A percentile compares a stretch with the other conserved stretches of the same genome.
Evolutionary conservation across 1,140 invertebrate species (phyloP).

Genomic region (Danaus melanippus): DNA sequence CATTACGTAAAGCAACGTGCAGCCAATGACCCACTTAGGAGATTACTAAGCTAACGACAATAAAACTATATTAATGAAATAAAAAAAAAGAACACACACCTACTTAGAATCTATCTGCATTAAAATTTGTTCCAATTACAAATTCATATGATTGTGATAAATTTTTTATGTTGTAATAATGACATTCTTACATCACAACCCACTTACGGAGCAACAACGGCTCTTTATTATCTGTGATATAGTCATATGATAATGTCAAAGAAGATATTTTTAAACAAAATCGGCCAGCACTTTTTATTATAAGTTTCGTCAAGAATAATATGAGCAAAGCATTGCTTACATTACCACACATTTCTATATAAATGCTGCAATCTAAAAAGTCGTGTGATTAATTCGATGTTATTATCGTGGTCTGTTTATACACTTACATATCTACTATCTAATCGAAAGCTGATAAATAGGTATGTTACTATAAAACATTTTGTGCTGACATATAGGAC

Average conservation of each 20-base stretch:
- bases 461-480: slow-evolving; percentile 10
- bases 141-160: slow-evolving; percentile 5
- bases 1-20: slow-evolving; percentile 63
- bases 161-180: slow-evolving; percentile 10
- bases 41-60: slow-evolving; percentile 51
- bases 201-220: slow-evolving; percentile 24
- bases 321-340: too few species aligned
- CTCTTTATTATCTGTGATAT: not conserved
- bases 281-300: too few species aligned
- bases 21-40: slow-evolving; percentile 64
- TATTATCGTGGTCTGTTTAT: not conserved
- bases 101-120: slow-evolving; percentile 4
- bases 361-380: too few species aligned
- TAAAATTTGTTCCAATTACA: slow-evolving; percentile 3
- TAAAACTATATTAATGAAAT: slow-evolving; percentile 32
- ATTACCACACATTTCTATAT: too few species aligned
- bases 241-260: too few species aligned
- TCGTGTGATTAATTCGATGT: too few species aligned
- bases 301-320: too few species aligned
- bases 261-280: too few species aligned
- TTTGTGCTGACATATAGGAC: slow-evolving; percentile 28
- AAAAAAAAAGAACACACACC: slow-evolving; percentile 4
- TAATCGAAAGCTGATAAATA: slow-evolving; percentile 6
- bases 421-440: slow-evolving; percentile 5
- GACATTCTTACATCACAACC: slow-evolving; percentile 32